Base-by-base conservation (phyloP, 2,113 vertebrate genomes). In the Cottus gobio region DNA sequence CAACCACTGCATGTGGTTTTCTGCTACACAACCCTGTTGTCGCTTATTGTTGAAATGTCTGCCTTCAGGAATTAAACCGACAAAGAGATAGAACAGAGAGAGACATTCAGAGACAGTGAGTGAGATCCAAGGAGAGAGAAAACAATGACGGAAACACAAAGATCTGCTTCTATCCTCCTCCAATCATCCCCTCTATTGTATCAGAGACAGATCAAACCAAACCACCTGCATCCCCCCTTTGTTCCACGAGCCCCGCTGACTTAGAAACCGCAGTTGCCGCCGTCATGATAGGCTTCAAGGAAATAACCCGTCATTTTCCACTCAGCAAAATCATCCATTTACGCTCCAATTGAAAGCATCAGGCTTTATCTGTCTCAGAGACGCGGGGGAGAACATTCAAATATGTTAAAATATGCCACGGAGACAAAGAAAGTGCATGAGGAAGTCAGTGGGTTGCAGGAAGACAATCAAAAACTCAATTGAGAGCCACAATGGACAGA, bases 251-350 rank as follows among this genome's bases (percentile, higher is more conserved):
- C 73, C 67, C 71, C 31, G 37, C 71, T 71, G 79, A 76, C 64
- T 86, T 65, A 77, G 68, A 81, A 77, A 75, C 67, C n/a, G 1
- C 71, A 70, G 76, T 71, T 54, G 36, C 64, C 42, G 82, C 80
- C n/a, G 75, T 78, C 60, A 22, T 75, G 81, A 83, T 66, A 86
- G 83, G 81, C 79, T 84, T 85, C 65, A 79, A 87, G 81, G 77
- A 85, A 90, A 89, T 77, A 91, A 85, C 79, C 84, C 39, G 65
- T 90, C 85, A 89, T 87, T 85, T 88, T 87, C 79, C 87, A 88
- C 87, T 90, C 83, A 70, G 79, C 77, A 82, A 81, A 86, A 88
- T 89, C 82, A 85, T 85, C 86, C 73, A 85, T 88, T 88, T 88
- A 82, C 44, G 24, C 81, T 79, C 71, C 76, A 75, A 85, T 79